Base-by-base conservation (phyloP, 2,888 invertebrate species). In the Lobophora halterata region DNA sequence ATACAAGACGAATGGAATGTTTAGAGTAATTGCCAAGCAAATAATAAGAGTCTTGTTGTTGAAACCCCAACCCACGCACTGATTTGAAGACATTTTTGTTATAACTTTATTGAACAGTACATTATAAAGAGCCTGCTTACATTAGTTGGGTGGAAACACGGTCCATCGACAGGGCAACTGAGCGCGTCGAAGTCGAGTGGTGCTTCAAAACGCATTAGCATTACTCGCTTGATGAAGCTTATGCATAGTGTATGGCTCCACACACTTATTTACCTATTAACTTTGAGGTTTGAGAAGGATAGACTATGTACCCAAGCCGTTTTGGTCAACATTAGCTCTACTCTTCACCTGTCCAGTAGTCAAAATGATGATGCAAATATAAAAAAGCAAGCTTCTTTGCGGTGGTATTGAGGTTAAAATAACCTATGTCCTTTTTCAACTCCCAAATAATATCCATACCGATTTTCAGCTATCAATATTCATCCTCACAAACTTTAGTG, bases 201-300 rank as follows among this genome's bases (percentile, higher is more conserved):
- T 66, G 51, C 72, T 74, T 62, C 58, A 67, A 74, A 76, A 77
- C 64, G 64, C 75, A 76, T 74, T 75, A 76, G 62, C 71, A 68
- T 71, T 66, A 61, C 63, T 59, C 55, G 69, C 53, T 51, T 61
- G 61, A 65, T 67, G 68, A 62, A 68, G 65, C 71, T 65, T 60
- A 58, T 61, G 59, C 61, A 65, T 61, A 62, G 57, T 60, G 54
- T 61, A 57, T 39, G 38, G 44, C 46, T 47, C 45, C 46, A 45
- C 43, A 42, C 43, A 52, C 39, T n/a, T n/a, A n/a, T n/a, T n/a
- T n/a, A n/a, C n/a, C n/a, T 64, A 58, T 66, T 66, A 58, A 57
- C 52, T 52, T 52, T 52, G 40, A 46, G 37, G 57, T 37, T 37
- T 42, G 56, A 57, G 21, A 57, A 58, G 49, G 62, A 67, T 53